Base-by-base conservation (phyloP, 2,113 vertebrate genomes). In the Brachionichthys hirsutus region DNA sequence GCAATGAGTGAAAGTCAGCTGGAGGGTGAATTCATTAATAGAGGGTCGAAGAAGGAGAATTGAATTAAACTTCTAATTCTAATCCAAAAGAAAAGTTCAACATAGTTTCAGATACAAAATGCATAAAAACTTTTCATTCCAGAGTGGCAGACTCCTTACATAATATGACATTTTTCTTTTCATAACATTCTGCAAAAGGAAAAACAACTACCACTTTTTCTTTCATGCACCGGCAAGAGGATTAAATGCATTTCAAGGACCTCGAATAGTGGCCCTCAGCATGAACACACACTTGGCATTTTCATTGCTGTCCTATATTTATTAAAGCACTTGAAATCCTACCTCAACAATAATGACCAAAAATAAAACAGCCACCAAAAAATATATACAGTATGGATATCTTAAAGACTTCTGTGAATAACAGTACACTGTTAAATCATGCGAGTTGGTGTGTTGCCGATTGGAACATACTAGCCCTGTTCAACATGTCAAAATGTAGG, bases 231-330 rank as follows among this genome's bases (percentile, higher is more conserved):
- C 50, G 45, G 15, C 68, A 49, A 73, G 43, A 73, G 54, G 38
- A 22, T 57, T 43, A 68, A 81, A 81, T 85, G 73, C 73, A 74
- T 83, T 87, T 84, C 34, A 72, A 74, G 62, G 81, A 62, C 66
- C 40, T 80, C 61, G 53, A 76, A 77, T 19, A 55, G 54, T 77
- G 58, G 79, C 66, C 74, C 62, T 43, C 65, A 78, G 81, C 77
- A 75, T 72, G 79, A 82, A 87, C 79, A 86, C 66, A 73, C 62
- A 38, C 60, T 75, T 74, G 74, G 67, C 62, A 62, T 75, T 83
- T 82, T 78, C 68, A 82, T 81, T 67, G 61, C 69, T 53, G 36
- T 66, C 73, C 77, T 75, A 60, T 81, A 77, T 84, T 75, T 85
- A 86, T 85, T 69, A 75, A 75, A 80, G 61, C 75, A 82, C 67